Evolutionary conservation across 2,113 vertebrate species (phyloP), one percentile per base, ranked within the genome.

Genomic region (Brachionichthys hirsutus): DNA sequence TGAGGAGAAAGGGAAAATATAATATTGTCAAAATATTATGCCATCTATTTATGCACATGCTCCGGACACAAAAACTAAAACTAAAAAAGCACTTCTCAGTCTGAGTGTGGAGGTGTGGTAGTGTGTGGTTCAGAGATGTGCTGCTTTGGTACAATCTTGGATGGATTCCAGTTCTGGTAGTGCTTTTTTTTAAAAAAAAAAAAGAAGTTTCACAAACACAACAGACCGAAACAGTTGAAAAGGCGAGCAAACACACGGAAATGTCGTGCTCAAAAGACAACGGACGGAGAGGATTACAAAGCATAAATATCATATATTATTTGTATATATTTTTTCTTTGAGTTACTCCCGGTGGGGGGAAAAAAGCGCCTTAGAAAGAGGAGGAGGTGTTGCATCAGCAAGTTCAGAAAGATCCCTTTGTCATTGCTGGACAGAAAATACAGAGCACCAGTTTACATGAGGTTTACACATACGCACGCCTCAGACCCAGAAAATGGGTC

Each of bases 71-170:
- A 43, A 49, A 36, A 35, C 14, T 11, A 38, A 38, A 38, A 38
- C 36, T 38, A 18, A 18, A 18, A 18, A 22, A 14, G 45, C 1
- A 17, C 14, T 12, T 22, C 3, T 59, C 15, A 20, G 70, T 47
- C n/a, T 62, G 47, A 12, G 41, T 24, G 42, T 44, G 19, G 50
- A 54, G 58, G 48, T 52, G 73, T 24, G 44, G 6, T 10, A 0
- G 55, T 58, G 67, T 51, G 72, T 38, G 50, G 36, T 55, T 61
- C 55, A 45, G 62, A 52, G 53, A 53, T 59, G 61, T 51, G 66
- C 62, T 66, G 79, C 78, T 87, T 83, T 78, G 85, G 71, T 81
- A 18, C 20, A 5, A 43, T 57, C 17, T 35, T 34, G 51, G 62
- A 70, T 16, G 35, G 62, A 62, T 58, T 16, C 18, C 17, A 30